Conservation (phyloP, 2,113 vertebrate genomes). For the Hypanus sabinus region DNA sequence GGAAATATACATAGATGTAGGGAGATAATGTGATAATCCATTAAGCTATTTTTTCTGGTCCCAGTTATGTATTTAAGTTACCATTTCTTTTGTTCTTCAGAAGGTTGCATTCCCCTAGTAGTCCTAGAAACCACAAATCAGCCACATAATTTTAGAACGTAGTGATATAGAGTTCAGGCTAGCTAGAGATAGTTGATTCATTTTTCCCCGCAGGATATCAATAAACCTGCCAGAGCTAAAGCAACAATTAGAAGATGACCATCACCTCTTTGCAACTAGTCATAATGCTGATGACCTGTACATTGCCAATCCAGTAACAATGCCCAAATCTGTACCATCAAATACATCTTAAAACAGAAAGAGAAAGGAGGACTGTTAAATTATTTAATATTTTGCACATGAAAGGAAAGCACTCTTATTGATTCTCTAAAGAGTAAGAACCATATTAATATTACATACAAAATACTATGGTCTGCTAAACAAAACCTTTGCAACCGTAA, state of each 20-base stretch:
- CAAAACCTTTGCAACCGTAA: not conserved
- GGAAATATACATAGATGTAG: not conserved
- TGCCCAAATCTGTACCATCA: not conserved
- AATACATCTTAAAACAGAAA: not conserved
- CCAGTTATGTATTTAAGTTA: not conserved
- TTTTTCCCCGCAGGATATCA: not conserved
- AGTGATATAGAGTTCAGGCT: not conserved
- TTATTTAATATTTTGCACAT: not conserved
- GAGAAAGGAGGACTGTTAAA: not conserved
- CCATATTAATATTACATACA: not conserved
- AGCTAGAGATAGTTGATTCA: not conserved
- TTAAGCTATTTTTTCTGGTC: not conserved
- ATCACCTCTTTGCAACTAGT: not conserved
- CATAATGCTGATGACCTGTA: not conserved
- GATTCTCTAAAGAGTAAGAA: not conserved
- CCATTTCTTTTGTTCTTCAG: not conserved
- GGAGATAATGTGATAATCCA: not conserved
- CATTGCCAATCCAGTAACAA: not conserved
- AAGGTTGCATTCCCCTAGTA: not conserved
- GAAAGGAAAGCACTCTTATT: not conserved
- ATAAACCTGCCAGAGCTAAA: not conserved
- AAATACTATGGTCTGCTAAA: not conserved
- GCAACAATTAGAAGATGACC: not conserved
- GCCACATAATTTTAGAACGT: not conserved
- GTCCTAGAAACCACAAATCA: not conserved